Evolutionary conservation across 2,113 vertebrate species (phyloP).

Genomic region (Pyrgilauda ruficollis): DNA sequence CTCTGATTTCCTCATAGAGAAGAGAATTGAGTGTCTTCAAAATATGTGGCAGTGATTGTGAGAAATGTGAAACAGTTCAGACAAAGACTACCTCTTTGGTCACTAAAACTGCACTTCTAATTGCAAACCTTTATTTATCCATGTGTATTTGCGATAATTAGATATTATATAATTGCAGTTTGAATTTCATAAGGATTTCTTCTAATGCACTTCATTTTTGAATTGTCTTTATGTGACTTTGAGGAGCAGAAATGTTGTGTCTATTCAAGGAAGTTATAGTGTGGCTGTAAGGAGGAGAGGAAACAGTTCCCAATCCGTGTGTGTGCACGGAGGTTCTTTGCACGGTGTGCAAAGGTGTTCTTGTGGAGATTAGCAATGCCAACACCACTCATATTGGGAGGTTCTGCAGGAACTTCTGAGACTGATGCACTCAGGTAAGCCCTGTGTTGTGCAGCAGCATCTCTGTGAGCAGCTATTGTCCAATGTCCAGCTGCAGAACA

Average conservation of each 20-base stretch:
- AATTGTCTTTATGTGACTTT: not conserved
- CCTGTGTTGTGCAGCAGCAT: not conserved
- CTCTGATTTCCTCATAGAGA: not conserved
- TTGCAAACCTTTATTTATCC: not conserved
- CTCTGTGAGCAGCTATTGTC: not conserved
- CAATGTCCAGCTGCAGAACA: fast-evolving
- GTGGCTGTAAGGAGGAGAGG: not conserved
- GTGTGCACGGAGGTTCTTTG: fast-evolving
- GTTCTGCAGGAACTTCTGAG: not conserved
- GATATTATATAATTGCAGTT: not conserved
- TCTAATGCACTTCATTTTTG: not conserved
- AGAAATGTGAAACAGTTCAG: not conserved
- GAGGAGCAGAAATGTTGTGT: not conserved
- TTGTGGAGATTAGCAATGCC: not conserved
- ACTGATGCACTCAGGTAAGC: fast-evolving
- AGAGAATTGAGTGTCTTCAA: not conserved
- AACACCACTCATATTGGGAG: fast-evolving
- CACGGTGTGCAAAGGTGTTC: fast-evolving
- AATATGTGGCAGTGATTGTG: not conserved
- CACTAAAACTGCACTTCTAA: not conserved
- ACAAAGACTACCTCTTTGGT: not conserved
- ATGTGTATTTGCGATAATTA: not conserved
- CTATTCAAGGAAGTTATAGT: not conserved
- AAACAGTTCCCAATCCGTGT: fast-evolving
- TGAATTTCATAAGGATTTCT: not conserved